Percentiles rank a stretch among this genome's conserved stretches.
phyloP scores from a whole-genome alignment of 2,888 invertebrate genomes.

The Dysmachus trigonus region DNA sequence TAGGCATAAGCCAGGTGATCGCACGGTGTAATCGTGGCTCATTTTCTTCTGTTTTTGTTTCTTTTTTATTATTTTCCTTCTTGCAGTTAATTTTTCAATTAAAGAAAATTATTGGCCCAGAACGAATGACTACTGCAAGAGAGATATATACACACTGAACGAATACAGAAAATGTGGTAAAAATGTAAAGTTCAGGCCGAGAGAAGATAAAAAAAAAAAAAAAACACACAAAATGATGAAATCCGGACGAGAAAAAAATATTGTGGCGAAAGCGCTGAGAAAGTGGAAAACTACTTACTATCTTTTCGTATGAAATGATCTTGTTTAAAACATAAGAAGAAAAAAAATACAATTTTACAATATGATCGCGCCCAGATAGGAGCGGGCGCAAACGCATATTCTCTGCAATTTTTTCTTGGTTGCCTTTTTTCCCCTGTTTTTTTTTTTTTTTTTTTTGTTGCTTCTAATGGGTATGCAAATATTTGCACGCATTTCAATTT shows the following conservation, averaged over 20 bases:
- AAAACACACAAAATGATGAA: too few species aligned
- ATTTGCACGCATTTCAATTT: conserved; percentile 39
- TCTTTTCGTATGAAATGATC: conserved; percentile 26
- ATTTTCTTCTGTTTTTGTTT: neutral
- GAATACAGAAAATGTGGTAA: conserved; percentile 15
- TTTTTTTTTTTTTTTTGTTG: neutral
- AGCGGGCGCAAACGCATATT: neutral
- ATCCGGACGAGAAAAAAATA: neutral
- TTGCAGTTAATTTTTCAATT: conserved; percentile 12
- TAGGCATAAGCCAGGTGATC: neutral
- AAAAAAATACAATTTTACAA: neutral
- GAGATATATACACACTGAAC: neutral
- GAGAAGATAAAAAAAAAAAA: neutral
- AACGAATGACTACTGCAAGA: conserved; percentile 25
- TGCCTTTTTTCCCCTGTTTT: neutral
- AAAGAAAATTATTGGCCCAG: conserved; percentile 39
- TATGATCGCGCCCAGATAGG: neutral
- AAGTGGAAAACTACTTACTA: conserved; percentile 20
- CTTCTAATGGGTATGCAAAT: conserved; percentile 29
- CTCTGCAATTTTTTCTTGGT: neutral
- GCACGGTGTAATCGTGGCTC: neutral
- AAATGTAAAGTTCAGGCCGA: neutral
- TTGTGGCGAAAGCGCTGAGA: conserved; percentile 40
- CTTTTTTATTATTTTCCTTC: neutral
- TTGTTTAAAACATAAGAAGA: conserved; percentile 25